These are phyloP conservation scores for Pipistrellus nathusii DNA, from an alignment of 2,797 vertebrate genomes.

Conservation along the genomic window DNA sequence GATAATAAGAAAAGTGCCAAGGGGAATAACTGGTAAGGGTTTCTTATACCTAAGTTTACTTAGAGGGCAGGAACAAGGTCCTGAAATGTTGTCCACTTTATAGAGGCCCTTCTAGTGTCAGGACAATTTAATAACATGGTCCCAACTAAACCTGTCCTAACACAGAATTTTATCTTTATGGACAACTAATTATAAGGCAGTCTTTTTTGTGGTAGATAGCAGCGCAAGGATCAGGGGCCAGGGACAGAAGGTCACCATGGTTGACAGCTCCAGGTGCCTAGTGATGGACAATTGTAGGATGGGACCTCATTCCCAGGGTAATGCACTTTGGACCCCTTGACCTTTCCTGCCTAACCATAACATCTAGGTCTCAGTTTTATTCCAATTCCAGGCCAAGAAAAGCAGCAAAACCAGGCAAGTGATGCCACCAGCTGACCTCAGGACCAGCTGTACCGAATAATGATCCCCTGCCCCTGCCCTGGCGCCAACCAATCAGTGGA, in stretches of 20 bases:
- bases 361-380: background rate
- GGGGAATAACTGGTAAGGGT: background rate
- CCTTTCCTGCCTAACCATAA: background rate
- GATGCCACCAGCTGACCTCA: background rate
- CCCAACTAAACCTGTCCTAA: background rate
- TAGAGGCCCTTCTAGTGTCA: background rate
- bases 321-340: background rate
- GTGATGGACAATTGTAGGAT: background rate
- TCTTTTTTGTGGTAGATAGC: background rate
- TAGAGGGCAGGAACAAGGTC: background rate
- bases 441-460: no score
- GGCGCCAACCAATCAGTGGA: background rate
- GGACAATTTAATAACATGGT: background rate
- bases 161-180: background rate
- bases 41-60: background rate
- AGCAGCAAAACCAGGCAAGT: background rate
- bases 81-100: background rate
- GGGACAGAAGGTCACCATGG: background rate
- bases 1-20: background rate
- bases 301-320: background rate
- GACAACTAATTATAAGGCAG: background rate
- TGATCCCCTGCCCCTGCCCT: no score
- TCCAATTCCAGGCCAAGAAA: background rate
- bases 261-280: background rate
- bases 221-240: background rate